Evolutionary conservation across 2,888 invertebrate species (phyloP), one percentile per base, ranked within the genome.

Genomic region (Pyrocoelia pectoralis): DNA sequence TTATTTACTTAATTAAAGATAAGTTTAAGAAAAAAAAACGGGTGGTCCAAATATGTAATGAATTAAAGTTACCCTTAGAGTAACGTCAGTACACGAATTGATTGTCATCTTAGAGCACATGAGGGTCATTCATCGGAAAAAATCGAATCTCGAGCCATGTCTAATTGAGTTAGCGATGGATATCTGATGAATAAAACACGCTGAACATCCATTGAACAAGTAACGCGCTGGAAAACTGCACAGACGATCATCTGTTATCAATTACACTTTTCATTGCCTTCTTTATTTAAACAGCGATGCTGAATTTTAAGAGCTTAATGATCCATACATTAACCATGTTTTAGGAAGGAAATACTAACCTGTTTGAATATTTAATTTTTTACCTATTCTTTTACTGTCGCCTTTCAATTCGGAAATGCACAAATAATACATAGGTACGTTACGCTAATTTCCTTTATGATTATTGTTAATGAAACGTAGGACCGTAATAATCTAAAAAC

Each of bases 221-320:
- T 59, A 70, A 71, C 68, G 65, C 67, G 56, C 57, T 58, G 72
- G 66, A 72, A 73, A 72, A 72, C 60, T 70, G 68, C 66, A 24
- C 24, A 68, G 72, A 73, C 72, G 74, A 73, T 78, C 78, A 79
- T 79, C 77, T 77, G 77, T 79, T 79, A 79, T 79, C 78, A 79
- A 79, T 79, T 79, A 79, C 77, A 79, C 78, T 77, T 77, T 79
- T 78, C 79, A 78, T 78, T 79, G 77, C 75, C 75, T 78, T 78
- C 77, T 79, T 79, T 79, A 79, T 79, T 78, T 78, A 76, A 43
- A 76, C 76, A 73, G 71, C 73, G 33, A 33, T 33, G 70, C 69
- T 73, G 76, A 76, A 78, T 79, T 78, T 78, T 76, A 72, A 77
- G 76, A 74, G 78, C 73, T 75, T 77, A 79, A 79, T 79, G 79